phyloP scores from a whole-genome alignment of 1,140 invertebrate genomes.

The Leguminivora glycinivorella region DNA sequence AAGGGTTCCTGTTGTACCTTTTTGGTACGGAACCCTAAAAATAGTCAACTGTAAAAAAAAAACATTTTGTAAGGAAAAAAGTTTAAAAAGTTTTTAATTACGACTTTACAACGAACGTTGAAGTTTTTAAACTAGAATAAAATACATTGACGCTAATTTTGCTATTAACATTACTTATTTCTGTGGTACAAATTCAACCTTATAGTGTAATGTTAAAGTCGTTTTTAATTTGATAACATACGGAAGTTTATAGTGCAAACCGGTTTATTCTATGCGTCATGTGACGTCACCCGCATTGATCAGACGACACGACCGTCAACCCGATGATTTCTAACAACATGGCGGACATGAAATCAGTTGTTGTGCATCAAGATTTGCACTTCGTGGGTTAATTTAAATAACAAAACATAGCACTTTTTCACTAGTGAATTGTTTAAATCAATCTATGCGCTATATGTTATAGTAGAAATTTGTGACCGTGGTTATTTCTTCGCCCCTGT shows the following conservation, averaged over 20 bases:
- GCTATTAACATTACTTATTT: neutral
- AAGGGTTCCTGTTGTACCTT: too few species aligned
- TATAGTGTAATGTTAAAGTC: neutral
- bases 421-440: constrained; percentile 1
- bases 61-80: too few species aligned
- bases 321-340: constrained; percentile 73
- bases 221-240: neutral
- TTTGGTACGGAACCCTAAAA: too few species aligned
- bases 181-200: neutral
- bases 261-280: constrained; percentile 6
- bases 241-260: neutral
- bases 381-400: constrained; percentile 19
- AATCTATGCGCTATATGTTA: constrained; percentile 1
- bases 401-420: neutral
- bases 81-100: neutral
- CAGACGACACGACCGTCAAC: constrained; percentile 36
- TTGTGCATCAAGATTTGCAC: constrained; percentile 38
- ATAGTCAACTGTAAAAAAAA: neutral
- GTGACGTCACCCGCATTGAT: constrained; percentile 35
- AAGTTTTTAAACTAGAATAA: neutral
- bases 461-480: constrained; percentile 1
- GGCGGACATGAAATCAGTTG: constrained; percentile 64
- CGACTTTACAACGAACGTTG: neutral
- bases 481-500: neutral
- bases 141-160: neutral